Conservation (phyloP, 2,888 invertebrate species). For the Spicauda simplicius region DNA sequence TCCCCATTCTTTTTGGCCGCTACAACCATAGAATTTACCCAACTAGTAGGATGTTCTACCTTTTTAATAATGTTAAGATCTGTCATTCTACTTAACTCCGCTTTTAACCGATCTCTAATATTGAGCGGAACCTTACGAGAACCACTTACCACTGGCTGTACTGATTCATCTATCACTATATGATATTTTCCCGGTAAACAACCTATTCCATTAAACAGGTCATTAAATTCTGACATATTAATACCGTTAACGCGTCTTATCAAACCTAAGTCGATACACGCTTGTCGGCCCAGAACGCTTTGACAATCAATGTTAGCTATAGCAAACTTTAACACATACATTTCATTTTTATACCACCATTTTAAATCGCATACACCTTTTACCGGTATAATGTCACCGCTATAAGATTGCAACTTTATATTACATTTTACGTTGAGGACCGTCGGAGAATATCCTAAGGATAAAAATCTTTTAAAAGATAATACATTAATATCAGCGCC, state of each 20-base stretch:
- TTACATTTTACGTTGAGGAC: no score
- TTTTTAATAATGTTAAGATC: slow-evolving; percentile 39
- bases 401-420: no score
- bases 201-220: slow-evolving; percentile 15
- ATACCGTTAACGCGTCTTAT: slow-evolving; percentile 22
- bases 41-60: slow-evolving; percentile 41
- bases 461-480: slow-evolving; percentile 21
- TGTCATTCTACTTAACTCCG: slow-evolving; percentile 31
- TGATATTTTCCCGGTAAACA: slow-evolving; percentile 31
- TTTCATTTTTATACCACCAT: slow-evolving; percentile 18
- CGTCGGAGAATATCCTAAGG: not conserved
- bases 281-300: no score
- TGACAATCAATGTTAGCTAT: slow-evolving; percentile 25
- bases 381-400: no score
- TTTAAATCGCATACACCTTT: not conserved
- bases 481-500: slow-evolving; percentile 27
- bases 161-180: slow-evolving; percentile 26
- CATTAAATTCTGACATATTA: slow-evolving; percentile 7
- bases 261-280: slow-evolving; percentile 10
- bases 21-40: slow-evolving; percentile 43
- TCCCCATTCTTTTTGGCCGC: slow-evolving; percentile 41
- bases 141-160: slow-evolving; percentile 21
- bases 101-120: slow-evolving; percentile 25
- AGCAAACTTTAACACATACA: slow-evolving; percentile 21
- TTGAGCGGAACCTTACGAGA: slow-evolving; percentile 30